Evolutionary conservation across 2,797 vertebrate species (phyloP).

Genomic region (Chloroceryle amazona): DNA sequence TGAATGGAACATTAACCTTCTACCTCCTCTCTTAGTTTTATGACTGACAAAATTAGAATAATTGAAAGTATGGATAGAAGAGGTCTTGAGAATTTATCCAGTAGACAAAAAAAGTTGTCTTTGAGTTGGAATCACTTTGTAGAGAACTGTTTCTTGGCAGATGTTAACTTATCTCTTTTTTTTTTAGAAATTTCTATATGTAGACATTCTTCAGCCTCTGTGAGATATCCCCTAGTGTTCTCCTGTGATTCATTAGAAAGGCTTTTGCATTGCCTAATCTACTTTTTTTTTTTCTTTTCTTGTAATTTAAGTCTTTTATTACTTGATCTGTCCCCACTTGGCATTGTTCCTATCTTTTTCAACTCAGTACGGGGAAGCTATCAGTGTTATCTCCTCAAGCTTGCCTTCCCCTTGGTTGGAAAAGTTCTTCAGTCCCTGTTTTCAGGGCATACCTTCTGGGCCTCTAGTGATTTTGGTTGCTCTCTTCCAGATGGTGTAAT

Average conservation of each 20-base stretch:
- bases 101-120: neutral
- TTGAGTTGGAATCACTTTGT: neutral
- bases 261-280: neutral
- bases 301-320: neutral
- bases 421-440: neutral
- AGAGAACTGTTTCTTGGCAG: neutral
- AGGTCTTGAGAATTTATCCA: neutral
- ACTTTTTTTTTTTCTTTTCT: neutral
- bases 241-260: neutral
- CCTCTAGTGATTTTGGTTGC: neutral
- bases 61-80: neutral
- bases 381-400: rapidly evolving
- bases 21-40: neutral
- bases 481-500: neutral
- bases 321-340: neutral
- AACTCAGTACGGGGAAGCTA: neutral
- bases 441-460: neutral
- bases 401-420: neutral
- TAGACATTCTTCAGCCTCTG: neutral
- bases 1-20: neutral
- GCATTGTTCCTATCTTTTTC: neutral
- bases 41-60: neutral
- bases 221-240: neutral
- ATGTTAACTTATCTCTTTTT: neutral
- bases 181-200: neutral